Percentiles rank a stretch among this genome's conserved stretches.
These are phyloP conservation scores for Uropsilus gracilis DNA, from an alignment of 2,113 vertebrate species.

Conservation along the genomic window DNA sequence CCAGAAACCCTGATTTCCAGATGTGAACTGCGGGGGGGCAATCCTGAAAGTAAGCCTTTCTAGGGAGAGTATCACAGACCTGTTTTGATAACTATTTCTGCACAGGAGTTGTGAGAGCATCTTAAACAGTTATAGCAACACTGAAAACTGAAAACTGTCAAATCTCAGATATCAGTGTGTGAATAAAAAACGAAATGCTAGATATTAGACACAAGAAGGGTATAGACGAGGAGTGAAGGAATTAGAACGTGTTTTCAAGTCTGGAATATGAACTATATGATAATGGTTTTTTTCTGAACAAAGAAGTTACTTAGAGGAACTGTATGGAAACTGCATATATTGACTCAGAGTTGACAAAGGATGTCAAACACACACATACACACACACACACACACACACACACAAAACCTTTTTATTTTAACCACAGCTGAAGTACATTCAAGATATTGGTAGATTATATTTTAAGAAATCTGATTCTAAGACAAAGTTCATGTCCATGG, in stretches of 20 bases:
- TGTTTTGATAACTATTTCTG: not conserved
- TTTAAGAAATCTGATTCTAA: not conserved
- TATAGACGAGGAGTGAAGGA: not conserved
- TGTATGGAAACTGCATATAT: not conserved
- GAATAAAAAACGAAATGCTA: not conserved
- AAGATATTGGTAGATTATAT: not conserved
- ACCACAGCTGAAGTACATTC: not conserved
- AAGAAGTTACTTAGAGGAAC: not conserved
- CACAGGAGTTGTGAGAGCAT: not conserved
- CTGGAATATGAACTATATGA: not conserved
- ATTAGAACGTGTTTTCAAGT: not conserved
- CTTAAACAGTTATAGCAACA: not conserved
- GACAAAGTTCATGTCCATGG: not conserved
- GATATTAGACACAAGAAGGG: not conserved
- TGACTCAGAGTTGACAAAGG: not conserved
- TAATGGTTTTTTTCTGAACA: not conserved
- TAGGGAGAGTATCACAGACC: not conserved
- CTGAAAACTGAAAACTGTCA: not conserved
- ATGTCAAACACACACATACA: not conserved
- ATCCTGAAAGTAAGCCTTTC: not conserved
- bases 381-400: not conserved
- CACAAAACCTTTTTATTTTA: not conserved
- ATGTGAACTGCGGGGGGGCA: not conserved
- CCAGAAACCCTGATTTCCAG: not conserved
- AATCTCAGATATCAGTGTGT: not conserved